Evolutionary conservation across 2,888 invertebrate genomes (phyloP), one percentile per base, ranked within the genome.

Genomic region (Trissoscelio sp.): DNA sequence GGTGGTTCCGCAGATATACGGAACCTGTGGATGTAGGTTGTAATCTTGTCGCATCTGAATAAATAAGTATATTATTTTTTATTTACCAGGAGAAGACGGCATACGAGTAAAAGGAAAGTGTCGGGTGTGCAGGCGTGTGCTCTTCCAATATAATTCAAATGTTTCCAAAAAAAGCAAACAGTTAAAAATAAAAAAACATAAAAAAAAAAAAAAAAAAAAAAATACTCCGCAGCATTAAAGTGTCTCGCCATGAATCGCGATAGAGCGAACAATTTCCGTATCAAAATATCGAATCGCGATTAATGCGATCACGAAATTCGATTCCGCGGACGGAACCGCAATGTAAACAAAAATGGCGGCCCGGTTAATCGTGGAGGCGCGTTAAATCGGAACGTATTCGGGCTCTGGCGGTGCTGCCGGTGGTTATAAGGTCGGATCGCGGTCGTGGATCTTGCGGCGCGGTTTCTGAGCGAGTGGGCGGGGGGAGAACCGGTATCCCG

Each of bases 321-420:
- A 69, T 69, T 69, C 57, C 60, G 60, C 44, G 7, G 42, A 11
- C 28, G n/a, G 14, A 7, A 24, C 42, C 39, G 69, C 57, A 69
- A 69, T 57, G 69, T 69, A 57, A 69, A 69, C 69, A 69, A 69
- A 69, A 69, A 69, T 57, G 57, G 46, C 46, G 44, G 37, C 24
- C 66, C 53, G 66, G 39, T 66, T 66, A 66, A 66, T 66, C 51
- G 57, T 22, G 39, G 42, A 12, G 44, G 57, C 62, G 73, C 53
- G 60, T 74, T 64, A 74, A 74, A 64, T 74, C 64, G 73, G 73
- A 46, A 74, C 73, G 73, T 20, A n/a, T n/a, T n/a, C n/a, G n/a
- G 28, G 57, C 24, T 39, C 62, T n/a, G n/a, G n/a, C n/a, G n/a
- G 37, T 64, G 67, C 67, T 44, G 73, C 64, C 62, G 62, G 66